These are phyloP conservation scores for Schizotus pectinicornis DNA, from an alignment of 2,888 invertebrate genomes.

Conservation along the genomic window DNA sequence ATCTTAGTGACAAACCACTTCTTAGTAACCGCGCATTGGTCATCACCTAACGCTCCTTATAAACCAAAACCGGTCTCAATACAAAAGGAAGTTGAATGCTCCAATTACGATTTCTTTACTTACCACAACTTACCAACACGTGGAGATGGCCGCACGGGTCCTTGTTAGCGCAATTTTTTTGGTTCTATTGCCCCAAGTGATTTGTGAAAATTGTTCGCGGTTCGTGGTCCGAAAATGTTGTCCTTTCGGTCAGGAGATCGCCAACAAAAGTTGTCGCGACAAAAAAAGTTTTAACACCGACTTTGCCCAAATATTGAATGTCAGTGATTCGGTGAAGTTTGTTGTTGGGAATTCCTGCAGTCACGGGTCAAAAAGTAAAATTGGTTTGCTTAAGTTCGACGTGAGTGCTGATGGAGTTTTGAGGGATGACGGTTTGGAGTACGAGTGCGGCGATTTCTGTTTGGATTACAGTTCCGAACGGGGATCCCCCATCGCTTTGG, in stretches of 20 bases:
- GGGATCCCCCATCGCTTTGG: slow-evolving; percentile 25
- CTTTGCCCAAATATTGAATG: neutral
- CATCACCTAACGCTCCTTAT: too few species aligned
- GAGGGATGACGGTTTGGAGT: neutral
- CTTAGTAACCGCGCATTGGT: too few species aligned
- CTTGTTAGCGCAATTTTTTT: neutral
- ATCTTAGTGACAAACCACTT: too few species aligned
- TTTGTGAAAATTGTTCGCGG: neutral
- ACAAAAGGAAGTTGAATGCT: too few species aligned
- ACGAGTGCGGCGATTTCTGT: slow-evolving; percentile 32
- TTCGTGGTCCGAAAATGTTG: slow-evolving; percentile 16
- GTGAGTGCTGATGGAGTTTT: too few species aligned
- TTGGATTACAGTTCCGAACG: slow-evolving; percentile 34
- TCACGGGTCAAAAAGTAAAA: neutral
- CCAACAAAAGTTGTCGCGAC: slow-evolving; percentile 7
- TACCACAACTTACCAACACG: too few species aligned
- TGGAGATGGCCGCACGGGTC: neutral
- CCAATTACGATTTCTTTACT: too few species aligned
- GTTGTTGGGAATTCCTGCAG: slow-evolving; percentile 1
- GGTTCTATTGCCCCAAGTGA: neutral
- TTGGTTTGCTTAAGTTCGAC: too few species aligned
- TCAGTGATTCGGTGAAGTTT: neutral
- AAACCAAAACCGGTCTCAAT: too few species aligned
- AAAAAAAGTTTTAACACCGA: neutral
- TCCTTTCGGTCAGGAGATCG: slow-evolving; percentile 13